Percentiles rank a stretch among this genome's conserved stretches.
Conservation (phyloP, 2,797 vertebrate genomes). For the Sebastes iracundus region DNA sequence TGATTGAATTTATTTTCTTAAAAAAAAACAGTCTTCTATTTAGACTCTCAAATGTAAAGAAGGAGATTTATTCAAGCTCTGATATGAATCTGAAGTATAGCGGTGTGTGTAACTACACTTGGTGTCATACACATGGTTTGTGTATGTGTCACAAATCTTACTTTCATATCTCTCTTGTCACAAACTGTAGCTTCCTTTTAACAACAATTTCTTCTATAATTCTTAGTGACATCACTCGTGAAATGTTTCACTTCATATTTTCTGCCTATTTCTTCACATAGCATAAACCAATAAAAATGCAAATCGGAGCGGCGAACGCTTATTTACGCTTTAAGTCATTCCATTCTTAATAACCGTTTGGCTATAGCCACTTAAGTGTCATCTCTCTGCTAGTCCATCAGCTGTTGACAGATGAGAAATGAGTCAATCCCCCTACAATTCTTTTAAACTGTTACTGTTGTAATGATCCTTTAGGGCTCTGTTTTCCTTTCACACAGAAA, state of each 20-base stretch:
- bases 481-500: not conserved
- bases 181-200: not conserved
- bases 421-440: not conserved
- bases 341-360: constrained; percentile 22
- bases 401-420: constrained; percentile 11
- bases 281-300: constrained; percentile 42
- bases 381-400: not conserved
- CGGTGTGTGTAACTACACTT: not conserved
- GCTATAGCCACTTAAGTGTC: not conserved
- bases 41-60: not conserved
- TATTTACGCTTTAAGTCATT: constrained; percentile 26
- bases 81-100: not conserved
- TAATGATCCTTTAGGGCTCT: not conserved
- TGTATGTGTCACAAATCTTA: not conserved
- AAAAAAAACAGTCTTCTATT: not conserved
- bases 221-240: constrained; percentile 11
- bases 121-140: not conserved
- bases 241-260: constrained; percentile 18
- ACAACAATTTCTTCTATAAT: not conserved
- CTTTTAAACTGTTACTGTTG: constrained; percentile 2
- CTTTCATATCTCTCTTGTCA: not conserved
- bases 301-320: not conserved
- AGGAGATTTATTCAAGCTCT: not conserved
- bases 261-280: constrained; percentile 18
- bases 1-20: not conserved